These are phyloP conservation scores for Cantharis flavilabris DNA, from an alignment of 2,888 invertebrate genomes.

Conservation along the genomic window DNA sequence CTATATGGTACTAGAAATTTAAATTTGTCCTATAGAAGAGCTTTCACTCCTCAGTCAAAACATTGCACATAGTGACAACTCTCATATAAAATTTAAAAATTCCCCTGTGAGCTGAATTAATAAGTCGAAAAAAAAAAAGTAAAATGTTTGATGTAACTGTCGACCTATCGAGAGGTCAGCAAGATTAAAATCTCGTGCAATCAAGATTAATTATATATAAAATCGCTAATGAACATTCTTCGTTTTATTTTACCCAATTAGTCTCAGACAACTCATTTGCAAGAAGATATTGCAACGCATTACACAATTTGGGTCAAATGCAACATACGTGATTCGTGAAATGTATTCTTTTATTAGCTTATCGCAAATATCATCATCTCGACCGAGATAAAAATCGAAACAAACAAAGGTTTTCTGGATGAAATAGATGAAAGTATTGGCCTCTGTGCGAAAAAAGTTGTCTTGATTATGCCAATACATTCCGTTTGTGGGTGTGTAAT, in stretches of 20 bases:
- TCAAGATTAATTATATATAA: not conserved
- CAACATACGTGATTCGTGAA: constrained; percentile 1
- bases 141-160: not conserved
- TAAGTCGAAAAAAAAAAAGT: too few relatives aligned
- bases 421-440: not conserved
- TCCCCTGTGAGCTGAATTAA: too few relatives aligned
- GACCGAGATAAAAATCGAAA: not conserved
- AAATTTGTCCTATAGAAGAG: not conserved
- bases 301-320: not conserved
- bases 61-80: not conserved
- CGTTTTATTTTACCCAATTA: not conserved
- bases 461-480: not conserved
- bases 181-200: not conserved
- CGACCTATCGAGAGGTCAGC: not conserved
- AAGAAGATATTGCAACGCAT: not conserved
- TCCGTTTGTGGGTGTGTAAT: not conserved
- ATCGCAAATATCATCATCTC: not conserved
- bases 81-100: too few relatives aligned
- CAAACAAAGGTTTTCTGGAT: not conserved
- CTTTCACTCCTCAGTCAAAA: not conserved
- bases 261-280: not conserved
- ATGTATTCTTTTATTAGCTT: not conserved
- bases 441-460: not conserved
- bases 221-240: not conserved
- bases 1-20: not conserved